Evolutionary conservation across 53 echinoderm and acorn worm species (phyloP), one percentile per base, ranked within the genome.

Genomic region (Echinarachnius parma): DNA sequence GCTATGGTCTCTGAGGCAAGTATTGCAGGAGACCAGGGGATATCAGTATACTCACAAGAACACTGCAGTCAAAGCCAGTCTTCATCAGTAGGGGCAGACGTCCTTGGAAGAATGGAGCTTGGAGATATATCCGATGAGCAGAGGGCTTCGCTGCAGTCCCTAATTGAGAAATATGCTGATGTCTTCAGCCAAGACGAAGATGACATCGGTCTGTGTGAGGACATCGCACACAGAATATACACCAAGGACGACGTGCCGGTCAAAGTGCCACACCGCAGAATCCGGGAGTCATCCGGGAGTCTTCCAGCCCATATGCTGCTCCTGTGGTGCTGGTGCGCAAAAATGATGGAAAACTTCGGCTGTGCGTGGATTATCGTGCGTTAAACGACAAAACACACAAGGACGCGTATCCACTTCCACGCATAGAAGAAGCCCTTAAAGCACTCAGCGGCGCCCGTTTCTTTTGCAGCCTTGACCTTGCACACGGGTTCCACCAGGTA

Each of bases 351-450:
- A 64, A 37, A 31, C 75, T 87, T 8, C 50, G 75, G 10, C 52
- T 82, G 3, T 87, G 87, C 42, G 87, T 87, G 3, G 90, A 89
- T 32, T 85, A 81, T 27, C 32, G 90, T 10, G 55, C 69, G n/a
- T 70, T 82, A 16, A 82, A 90, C 26, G 44, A 32, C 16, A 90
- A 90, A 35, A 90, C 90, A 7, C 86, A 75, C 34, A 65, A 65
- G 23, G 90, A 90, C 57, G 90, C 86, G 10, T 86, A 90, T 28
- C 86, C 85, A 11, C 75, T 89, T 3, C 81, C 83, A 9, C 69
- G 82, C 15, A 82, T 87, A 0, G 60, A 72, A 27, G 82, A 89
- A 53, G 68, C 89, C 14, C 48, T 86, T 10, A 86, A 90, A n/a
- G 82, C 86, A 48, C 61, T 82, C 20, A 78, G 70, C 21, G 86